These are phyloP conservation scores for Rhopilema esculentum DNA, from an alignment of 30 jellyfish, hydroid and myxozoan genomes.

Conservation along the genomic window DNA sequence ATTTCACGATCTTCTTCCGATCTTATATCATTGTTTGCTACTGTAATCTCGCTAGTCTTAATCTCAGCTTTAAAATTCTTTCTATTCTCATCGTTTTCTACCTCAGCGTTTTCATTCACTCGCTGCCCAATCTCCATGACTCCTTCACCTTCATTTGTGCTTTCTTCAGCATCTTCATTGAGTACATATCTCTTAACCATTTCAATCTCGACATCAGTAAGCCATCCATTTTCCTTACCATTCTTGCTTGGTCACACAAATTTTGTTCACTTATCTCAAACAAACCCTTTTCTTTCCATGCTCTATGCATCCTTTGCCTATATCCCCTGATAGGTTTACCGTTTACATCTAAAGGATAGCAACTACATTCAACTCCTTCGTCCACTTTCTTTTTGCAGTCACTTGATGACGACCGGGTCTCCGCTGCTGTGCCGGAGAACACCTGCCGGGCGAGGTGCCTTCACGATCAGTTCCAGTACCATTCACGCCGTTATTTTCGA, in stretches of 20 bases:
- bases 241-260: too few species aligned
- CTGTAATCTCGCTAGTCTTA: too few species aligned
- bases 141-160: background rate
- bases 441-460: conserved; percentile 54
- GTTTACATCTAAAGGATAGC: background rate
- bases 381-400: conserved; percentile 12
- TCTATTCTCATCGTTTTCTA: background rate
- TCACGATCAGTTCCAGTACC: conserved; percentile 13
- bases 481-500: conserved; percentile 12
- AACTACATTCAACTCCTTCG: conserved; percentile 15
- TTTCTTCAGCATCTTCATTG: background rate
- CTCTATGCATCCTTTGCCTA: too few species aligned
- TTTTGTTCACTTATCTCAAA: too few species aligned
- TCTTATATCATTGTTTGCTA: too few species aligned
- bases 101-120: background rate
- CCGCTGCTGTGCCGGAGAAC: conserved; percentile 38
- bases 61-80: too few species aligned
- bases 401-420: conserved; percentile 42
- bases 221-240: background rate
- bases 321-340: conserved; percentile 44
- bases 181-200: background rate
- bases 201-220: conserved; percentile 24
- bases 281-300: too few species aligned
- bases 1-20: too few species aligned
- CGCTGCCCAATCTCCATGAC: background rate